Percentiles rank a stretch among this genome's conserved stretches.
These are phyloP conservation scores for Drosophila varians DNA, from an alignment of 1,140 invertebrate genomes.

Conservation along the genomic window DNA sequence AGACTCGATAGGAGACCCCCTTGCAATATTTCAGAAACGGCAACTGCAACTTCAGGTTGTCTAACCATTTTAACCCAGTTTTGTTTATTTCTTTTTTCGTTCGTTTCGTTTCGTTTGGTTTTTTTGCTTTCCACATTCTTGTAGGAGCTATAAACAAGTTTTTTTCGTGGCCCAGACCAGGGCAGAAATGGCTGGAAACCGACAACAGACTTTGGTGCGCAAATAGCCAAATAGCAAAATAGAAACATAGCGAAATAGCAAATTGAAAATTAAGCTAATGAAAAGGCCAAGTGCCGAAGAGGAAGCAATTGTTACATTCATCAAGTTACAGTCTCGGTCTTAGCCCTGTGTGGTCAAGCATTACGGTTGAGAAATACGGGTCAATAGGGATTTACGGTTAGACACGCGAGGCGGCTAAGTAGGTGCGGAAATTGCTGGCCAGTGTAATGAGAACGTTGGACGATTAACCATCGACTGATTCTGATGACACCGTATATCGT, in stretches of 20 bases:
- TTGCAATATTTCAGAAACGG: slow-evolving; percentile 49
- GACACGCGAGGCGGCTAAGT: slow-evolving; percentile 36
- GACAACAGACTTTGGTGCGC: slow-evolving; percentile 30
- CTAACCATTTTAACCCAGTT: slow-evolving; percentile 51
- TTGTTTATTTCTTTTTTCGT: slow-evolving; percentile 37
- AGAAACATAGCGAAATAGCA: slow-evolving; percentile 6
- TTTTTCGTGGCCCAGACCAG: slow-evolving; percentile 26
- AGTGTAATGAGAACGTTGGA: slow-evolving; percentile 34
- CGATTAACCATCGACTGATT: slow-evolving; percentile 28
- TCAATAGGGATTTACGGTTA: slow-evolving; percentile 48
- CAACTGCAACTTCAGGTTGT: slow-evolving; percentile 50
- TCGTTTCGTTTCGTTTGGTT: slow-evolving; percentile 24
- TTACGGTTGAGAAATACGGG: slow-evolving; percentile 39
- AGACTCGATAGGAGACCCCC: slow-evolving; percentile 39
- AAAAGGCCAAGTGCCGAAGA: slow-evolving; percentile 37
- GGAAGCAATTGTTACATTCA: slow-evolving; percentile 34
- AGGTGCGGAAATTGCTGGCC: slow-evolving; percentile 39
- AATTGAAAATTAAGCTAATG: slow-evolving; percentile 49
- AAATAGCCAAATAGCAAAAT: slow-evolving; percentile 29
- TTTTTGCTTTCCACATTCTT: slow-evolving; percentile 52
- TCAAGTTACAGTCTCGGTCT: slow-evolving; percentile 6
- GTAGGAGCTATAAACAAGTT: slow-evolving; percentile 50
- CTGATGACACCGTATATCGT: slow-evolving; percentile 10
- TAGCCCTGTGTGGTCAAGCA: slow-evolving; percentile 22
- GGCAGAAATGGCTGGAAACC: slow-evolving; percentile 25